A percentile compares a stretch with the other conserved stretches of the same genome.
phyloP scores from a whole-genome alignment of 2,797 vertebrate species.

The Anguilla anguilla region DNA sequence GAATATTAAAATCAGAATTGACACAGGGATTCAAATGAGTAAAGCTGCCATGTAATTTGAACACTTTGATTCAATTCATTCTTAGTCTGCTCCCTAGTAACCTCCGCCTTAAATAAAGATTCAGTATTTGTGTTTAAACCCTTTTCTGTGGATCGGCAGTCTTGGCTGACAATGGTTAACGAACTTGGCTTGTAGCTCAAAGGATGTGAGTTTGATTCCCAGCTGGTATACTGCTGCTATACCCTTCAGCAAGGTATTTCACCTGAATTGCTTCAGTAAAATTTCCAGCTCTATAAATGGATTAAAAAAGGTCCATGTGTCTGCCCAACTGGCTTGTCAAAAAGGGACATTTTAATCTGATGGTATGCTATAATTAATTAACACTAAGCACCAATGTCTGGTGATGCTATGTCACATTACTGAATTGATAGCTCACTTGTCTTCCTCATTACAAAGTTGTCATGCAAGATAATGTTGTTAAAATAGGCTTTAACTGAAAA shows the following conservation, averaged over 20 bases:
- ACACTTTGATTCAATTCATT: constrained; percentile 31
- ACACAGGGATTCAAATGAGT: constrained; percentile 25
- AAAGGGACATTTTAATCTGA: neutral
- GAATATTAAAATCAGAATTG: constrained; percentile 26
- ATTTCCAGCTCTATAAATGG: neutral
- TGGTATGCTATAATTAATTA: neutral
- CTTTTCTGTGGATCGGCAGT: neutral
- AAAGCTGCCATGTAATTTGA: constrained; percentile 29
- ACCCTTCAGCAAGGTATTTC: neutral
- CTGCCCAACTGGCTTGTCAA: neutral
- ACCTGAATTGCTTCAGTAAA: neutral
- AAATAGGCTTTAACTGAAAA: neutral
- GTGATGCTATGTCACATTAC: neutral
- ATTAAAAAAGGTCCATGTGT: neutral
- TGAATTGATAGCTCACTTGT: neutral
- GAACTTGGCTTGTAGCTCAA: neutral
- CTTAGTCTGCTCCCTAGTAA: constrained; percentile 10
- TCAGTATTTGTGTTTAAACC: neutral
- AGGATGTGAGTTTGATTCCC: neutral
- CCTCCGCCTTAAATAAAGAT: constrained; percentile 15
- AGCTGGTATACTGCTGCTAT: neutral
- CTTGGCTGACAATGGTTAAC: neutral
- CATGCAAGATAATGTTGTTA: neutral
- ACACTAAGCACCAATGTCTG: constrained; percentile 7
- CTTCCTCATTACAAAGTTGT: neutral